Evolutionary conservation across 2,797 vertebrate genomes (phyloP).

Genomic region (Sebastiscus albofasciatus): DNA sequence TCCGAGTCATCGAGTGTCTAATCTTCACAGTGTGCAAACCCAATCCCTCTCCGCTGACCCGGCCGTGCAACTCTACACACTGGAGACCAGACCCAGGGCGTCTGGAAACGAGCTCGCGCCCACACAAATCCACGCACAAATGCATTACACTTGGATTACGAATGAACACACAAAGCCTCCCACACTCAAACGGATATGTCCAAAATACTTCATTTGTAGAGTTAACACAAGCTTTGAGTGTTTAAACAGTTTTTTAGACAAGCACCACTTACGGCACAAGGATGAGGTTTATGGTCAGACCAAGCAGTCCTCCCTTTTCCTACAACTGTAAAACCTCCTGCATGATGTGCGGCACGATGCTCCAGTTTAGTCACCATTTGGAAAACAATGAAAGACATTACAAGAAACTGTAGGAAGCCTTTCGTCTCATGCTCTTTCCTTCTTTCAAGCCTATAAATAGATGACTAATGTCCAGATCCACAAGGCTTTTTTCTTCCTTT

Average conservation of each 20-base stretch:
- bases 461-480: conserved; percentile 29
- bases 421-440: conserved; percentile 32
- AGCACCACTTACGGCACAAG: conserved; percentile 1
- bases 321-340: conserved; percentile 16
- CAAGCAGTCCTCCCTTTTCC: conserved; percentile 3
- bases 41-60: conserved; percentile 59
- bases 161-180: conserved; percentile 19
- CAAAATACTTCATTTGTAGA: conserved; percentile 29
- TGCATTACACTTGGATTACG: conserved; percentile 1
- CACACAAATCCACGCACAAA: conserved; percentile 22
- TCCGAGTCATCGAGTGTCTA: conserved; percentile 51
- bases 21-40: conserved; percentile 65
- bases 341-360: conserved; percentile 41
- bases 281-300: conserved; percentile 56
- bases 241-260: conserved; percentile 38
- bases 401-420: conserved; percentile 35
- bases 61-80: conserved; percentile 60
- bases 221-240: conserved; percentile 34
- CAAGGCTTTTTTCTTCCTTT: neutral
- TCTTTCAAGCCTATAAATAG: conserved; percentile 17
- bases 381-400: conserved; percentile 57
- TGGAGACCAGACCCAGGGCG: conserved; percentile 15
- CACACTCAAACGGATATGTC: conserved; percentile 35
- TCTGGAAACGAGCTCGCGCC: conserved; percentile 25
- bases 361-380: conserved; percentile 49